Evolutionary conservation across 1,140 invertebrate species (phyloP).

Genomic region (Halictus rubicundus): DNA sequence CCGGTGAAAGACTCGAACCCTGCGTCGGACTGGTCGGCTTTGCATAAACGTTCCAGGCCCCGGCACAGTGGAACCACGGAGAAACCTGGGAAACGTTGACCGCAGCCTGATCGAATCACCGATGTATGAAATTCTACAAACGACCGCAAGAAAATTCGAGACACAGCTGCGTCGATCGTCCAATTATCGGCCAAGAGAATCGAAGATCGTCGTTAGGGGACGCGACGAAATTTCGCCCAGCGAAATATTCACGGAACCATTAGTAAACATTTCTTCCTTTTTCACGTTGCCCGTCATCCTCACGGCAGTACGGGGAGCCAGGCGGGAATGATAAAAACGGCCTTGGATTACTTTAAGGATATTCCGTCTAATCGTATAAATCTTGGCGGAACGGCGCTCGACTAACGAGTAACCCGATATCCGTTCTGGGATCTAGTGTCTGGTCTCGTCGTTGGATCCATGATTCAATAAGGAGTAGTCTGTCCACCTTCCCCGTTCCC

Average conservation of each 20-base stretch:
- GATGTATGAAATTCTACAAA: neutral
- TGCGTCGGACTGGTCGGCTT: too few species aligned
- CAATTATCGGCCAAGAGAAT: neutral
- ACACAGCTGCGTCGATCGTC: neutral
- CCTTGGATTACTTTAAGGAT: conserved; percentile 42
- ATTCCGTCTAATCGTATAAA: conserved; percentile 62
- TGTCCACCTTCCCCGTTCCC: conserved; percentile 23
- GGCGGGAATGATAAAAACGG: conserved; percentile 15
- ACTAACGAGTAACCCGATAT: conserved; percentile 68
- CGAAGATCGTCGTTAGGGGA: neutral
- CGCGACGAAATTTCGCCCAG: neutral
- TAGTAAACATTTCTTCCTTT: neutral
- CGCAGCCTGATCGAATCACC: neutral
- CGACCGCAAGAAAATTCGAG: neutral
- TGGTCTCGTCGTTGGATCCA: conserved; percentile 64
- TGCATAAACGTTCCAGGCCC: neutral
- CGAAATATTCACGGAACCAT: neutral
- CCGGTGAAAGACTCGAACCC: neutral
- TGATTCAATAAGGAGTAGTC: conserved; percentile 67
- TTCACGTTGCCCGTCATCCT: neutral
- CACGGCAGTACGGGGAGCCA: too few species aligned
- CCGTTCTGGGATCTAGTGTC: conserved; percentile 61
- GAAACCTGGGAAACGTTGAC: neutral
- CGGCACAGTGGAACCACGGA: neutral
- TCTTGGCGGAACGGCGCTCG: conserved; percentile 48